Base-by-base conservation (phyloP, 2,113 vertebrate genomes). In the Sinocyclocheilus grahami region DNA sequence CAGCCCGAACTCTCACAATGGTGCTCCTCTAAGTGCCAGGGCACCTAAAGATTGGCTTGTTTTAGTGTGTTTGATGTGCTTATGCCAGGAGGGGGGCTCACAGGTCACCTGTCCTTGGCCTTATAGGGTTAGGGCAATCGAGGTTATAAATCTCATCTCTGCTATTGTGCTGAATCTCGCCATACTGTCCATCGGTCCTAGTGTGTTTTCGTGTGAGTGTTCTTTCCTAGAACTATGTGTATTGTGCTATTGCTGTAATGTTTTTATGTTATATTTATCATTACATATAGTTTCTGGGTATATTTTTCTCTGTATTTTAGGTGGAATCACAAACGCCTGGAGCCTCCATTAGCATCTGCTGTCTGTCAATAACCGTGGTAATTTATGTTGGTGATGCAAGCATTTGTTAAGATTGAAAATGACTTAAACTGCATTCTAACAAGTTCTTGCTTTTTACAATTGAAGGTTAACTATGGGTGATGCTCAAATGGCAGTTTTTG, bases 401-500 rank as follows among this genome's bases (percentile, higher is more conserved):
- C 18, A 53, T 18, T 39, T 14, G 9, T 12, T 20, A 37, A 51
- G 3, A 30, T 27, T 33, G 11, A 76, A 75, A n/a, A 9, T 20
- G 4, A 2, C 3, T 30, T 10, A 46, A 24, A 63, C n/a, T 62
- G n/a, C 4, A 74, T 27, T 58, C 18, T 78, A 16, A 39, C 30
- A 67, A 42, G 20, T 69, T 2, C 18, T 81, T 79, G 13, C 20
- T 60, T 62, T 53, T 18, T 33, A 63, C 1, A 78, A 9, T 78
- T 39, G 62, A n/a, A 92, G 89, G 30, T 81, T 86, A 87, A 90
- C 33, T 46, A 97, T 97, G 96, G 94, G 92, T 0, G 96, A 97
- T 20, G 90, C 95, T 33, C 87, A 93, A 86, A 95, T 97, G 95
- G 58, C 95, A 0, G 94, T 95, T 83, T 97, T 95, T 48, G 97